phyloP scores from a whole-genome alignment of 2,113 vertebrate genomes.

The Pyrgilauda ruficollis region DNA sequence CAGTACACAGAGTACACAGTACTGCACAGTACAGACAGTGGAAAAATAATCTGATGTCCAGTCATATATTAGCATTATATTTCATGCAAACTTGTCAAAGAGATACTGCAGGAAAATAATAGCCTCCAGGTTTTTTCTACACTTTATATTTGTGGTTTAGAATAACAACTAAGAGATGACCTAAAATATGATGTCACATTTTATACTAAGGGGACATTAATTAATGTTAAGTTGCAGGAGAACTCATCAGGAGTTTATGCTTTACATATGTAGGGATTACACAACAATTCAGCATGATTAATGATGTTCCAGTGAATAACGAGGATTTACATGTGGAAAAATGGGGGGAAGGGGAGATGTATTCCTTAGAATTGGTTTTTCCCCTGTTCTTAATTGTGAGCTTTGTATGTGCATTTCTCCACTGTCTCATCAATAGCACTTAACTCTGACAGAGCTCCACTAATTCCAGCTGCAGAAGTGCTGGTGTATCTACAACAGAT shows the following conservation, averaged over 20 bases:
- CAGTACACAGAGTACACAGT: not conserved
- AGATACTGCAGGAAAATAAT: not conserved
- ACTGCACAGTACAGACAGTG: not conserved
- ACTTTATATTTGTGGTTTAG: not conserved
- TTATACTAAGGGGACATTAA: slow-evolving; percentile 50
- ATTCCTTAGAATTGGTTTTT: not conserved
- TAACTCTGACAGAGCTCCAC: not conserved
- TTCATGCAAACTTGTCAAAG: slow-evolving; percentile 30
- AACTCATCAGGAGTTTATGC: slow-evolving; percentile 16
- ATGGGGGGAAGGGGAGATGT: not conserved
- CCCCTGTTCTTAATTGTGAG: not conserved
- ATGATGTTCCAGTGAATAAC: slow-evolving; percentile 13
- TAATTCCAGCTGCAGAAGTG: not conserved
- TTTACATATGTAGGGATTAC: slow-evolving; percentile 22
- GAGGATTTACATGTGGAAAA: slow-evolving; percentile 29
- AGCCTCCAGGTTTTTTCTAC: not conserved
- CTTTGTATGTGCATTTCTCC: not conserved
- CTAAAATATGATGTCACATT: slow-evolving; percentile 42
- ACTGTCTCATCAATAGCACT: not conserved
- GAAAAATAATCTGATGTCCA: not conserved
- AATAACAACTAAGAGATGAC: slow-evolving; percentile 11
- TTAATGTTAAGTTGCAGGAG: slow-evolving; percentile 26
- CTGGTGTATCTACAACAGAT: not conserved
- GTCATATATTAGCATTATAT: not conserved
- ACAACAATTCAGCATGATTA: slow-evolving; percentile 28